A percentile compares a stretch with the other conserved stretches of the same genome.
Evolutionary conservation across 2,113 vertebrate species (phyloP).

Genomic region (Bufo gargarizans): DNA sequence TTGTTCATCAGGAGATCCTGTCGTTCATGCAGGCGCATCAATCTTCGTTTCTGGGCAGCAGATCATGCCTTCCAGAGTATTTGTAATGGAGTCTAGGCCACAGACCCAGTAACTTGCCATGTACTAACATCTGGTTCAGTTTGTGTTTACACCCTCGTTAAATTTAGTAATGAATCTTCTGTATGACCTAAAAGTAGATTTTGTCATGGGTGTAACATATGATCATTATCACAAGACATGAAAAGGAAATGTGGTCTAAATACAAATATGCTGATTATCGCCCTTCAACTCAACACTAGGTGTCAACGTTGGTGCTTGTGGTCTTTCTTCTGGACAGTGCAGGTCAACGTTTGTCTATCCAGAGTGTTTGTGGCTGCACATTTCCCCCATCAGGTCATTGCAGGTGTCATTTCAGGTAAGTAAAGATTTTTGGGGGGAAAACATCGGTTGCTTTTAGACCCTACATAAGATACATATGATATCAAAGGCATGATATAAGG

Average conservation of each 20-base stretch:
- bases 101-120: no score
- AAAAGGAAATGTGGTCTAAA: background rate
- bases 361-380: slow-evolving; percentile 94
- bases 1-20: no score
- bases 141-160: background rate
- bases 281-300: slow-evolving; percentile 67
- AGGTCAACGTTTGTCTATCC: slow-evolving; percentile 91
- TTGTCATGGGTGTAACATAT: background rate
- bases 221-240: background rate
- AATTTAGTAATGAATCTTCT: background rate
- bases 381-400: slow-evolving; percentile 94
- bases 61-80: no score
- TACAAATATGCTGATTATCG: background rate
- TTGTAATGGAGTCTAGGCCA: no score
- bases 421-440: background rate
- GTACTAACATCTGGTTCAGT: no score
- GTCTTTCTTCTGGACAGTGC: slow-evolving; percentile 84
- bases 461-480: background rate
- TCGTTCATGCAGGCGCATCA: no score
- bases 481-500: background rate
- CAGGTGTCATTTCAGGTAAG: slow-evolving; percentile 91
- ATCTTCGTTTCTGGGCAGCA: no score
- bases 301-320: slow-evolving; percentile 80
- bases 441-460: background rate
- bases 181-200: background rate